Evolutionary conservation across 2,113 vertebrate species (phyloP), one percentile per base, ranked within the genome.

Genomic region (Pantherophis guttatus): DNA sequence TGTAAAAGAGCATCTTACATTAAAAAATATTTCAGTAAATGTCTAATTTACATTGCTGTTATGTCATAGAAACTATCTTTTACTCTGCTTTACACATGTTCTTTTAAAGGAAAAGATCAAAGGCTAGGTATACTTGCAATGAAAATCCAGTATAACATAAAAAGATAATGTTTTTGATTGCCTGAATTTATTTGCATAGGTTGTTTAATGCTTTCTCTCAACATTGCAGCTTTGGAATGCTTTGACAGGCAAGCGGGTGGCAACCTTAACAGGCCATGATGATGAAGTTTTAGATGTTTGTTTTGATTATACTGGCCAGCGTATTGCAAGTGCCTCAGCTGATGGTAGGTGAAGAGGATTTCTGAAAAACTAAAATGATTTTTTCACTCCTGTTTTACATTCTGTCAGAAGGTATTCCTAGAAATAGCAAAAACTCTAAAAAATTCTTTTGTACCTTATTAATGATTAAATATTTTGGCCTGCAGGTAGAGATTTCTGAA

Each of bases 281-380:
- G 98, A 98, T 93, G 99, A 99, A 96, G 97, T 99, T 93, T 65
- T 99, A 90, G 99, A 99, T 52, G 98, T 99, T 94, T 99, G 99
- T 96, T 99, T 99, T 95, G 98, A 99, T 97, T 98, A 98, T 87
- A 97, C 98, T 0, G 99, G 99, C 88, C 99, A 99, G 91, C 97
- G 98, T 86, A 96, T 99, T 17, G 99, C 98, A 2, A 98, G 98
- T 0, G 98, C 99, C n/a, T 99, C 98, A 3, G 98, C 98, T 0
- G 99, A 99, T 92, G 98, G 99, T 99, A 95, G 97, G 98, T 91
- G 54, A 85, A 90, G 44, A 29, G 1, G 6, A 55, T 26, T 26
- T 57, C 21, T 89, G 21, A 53, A 44, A 65, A n/a, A 92, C 24
- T 53, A 87, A 65, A 92, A 70, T 39, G 1, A 2, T 55, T 24